Conservation (phyloP, 1,140 invertebrate species). For the Pemphigus obesinymphae region DNA sequence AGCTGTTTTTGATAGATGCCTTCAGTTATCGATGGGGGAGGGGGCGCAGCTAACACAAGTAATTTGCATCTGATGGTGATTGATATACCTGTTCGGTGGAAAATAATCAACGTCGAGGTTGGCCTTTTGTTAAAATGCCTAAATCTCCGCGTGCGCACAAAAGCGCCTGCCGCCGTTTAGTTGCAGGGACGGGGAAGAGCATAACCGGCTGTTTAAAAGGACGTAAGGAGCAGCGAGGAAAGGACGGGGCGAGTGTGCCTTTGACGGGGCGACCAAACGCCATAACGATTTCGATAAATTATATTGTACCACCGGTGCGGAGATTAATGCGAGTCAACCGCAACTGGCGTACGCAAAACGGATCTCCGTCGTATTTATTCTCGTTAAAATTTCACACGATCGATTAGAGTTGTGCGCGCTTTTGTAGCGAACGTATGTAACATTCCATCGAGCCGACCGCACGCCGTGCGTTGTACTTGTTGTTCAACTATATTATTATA, state of each 20-base stretch:
- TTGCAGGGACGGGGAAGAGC: not conserved
- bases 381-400: not conserved
- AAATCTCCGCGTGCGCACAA: not conserved
- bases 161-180: not conserved
- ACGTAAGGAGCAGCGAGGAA: not conserved
- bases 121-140: constrained; percentile 25
- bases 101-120: constrained; percentile 15
- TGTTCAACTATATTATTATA: too few relatives aligned
- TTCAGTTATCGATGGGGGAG: not conserved
- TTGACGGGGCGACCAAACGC: not conserved
- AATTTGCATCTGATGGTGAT: constrained; percentile 37
- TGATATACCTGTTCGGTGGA: constrained; percentile 20
- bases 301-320: not conserved
- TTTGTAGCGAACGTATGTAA: too few relatives aligned
- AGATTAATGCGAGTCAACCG: not conserved
- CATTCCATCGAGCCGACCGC: too few relatives aligned
- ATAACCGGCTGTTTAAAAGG: not conserved
- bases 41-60: not conserved
- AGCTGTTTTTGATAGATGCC: constrained; percentile 35
- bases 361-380: too few relatives aligned
- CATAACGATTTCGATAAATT: constrained; percentile 32
- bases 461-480: too few relatives aligned
- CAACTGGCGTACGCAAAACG: too few relatives aligned
- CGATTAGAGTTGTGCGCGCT: not conserved
- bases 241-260: not conserved